Conservation (phyloP, 2,888 invertebrate genomes). For the Heliothis peltigera region DNA sequence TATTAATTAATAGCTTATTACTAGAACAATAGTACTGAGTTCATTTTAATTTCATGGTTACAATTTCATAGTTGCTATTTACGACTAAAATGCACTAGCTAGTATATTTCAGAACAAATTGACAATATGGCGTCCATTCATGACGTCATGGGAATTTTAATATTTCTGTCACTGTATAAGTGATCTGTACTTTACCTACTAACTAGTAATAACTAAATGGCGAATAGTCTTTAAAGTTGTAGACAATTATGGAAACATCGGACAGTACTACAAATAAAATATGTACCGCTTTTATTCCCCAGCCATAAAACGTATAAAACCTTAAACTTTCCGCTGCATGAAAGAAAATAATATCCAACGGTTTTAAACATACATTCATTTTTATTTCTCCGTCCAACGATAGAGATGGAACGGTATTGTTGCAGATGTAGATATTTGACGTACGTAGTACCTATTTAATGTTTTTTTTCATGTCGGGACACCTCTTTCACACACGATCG, state of each 20-base stretch:
- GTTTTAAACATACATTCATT: neutral
- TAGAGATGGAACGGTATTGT: neutral
- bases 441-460: slow-evolving; percentile 1
- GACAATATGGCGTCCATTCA: too few species aligned
- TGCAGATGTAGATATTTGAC: neutral
- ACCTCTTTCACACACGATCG: too few species aligned
- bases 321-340: neutral
- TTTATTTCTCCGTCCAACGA: neutral
- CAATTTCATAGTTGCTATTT: too few species aligned
- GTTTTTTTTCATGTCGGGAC: too few species aligned
- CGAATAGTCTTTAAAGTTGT: slow-evolving; percentile 13
- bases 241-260: slow-evolving; percentile 4
- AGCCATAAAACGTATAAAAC: slow-evolving; percentile 5
- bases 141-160: too few species aligned
- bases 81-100: too few species aligned
- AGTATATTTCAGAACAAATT: too few species aligned
- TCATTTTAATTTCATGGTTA: too few species aligned
- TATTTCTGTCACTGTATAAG: too few species aligned
- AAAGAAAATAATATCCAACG: neutral
- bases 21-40: too few species aligned
- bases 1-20: too few species aligned
- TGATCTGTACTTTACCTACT: too few species aligned
- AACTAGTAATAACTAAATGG: neutral
- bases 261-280: neutral
- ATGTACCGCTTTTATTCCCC: neutral